Percentiles rank a stretch among this genome's conserved stretches.
These are phyloP conservation scores for Amphiprion ocellaris DNA, from an alignment of 2,113 vertebrate genomes.

Conservation along the genomic window DNA sequence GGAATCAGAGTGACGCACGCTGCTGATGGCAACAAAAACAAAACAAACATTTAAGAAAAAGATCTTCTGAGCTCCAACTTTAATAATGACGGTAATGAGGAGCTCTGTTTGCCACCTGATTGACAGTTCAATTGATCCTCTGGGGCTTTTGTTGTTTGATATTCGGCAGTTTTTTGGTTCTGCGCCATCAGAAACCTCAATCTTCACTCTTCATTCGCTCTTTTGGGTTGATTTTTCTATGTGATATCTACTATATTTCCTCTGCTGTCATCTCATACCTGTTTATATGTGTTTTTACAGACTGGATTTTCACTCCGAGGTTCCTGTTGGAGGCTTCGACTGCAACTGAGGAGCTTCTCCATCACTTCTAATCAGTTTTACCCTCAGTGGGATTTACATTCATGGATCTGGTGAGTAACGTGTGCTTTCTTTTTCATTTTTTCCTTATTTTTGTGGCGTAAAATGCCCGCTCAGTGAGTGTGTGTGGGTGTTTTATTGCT, in stretches of 20 bases:
- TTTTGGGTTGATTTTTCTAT: neutral
- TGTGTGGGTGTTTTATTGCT: conserved; percentile 1
- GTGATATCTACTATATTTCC: neutral
- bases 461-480: neutral
- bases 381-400: conserved; percentile 35
- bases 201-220: neutral
- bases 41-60: neutral
- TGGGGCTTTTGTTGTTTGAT: conserved; percentile 4
- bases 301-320: conserved; percentile 18
- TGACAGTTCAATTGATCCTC: neutral
- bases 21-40: neutral
- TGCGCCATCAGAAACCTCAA: neutral
- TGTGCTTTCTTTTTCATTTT: neutral
- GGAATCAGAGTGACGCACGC: neutral
- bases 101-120: neutral
- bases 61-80: neutral
- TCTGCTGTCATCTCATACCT: conserved; percentile 6
- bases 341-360: conserved; percentile 5
- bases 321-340: conserved; percentile 1
- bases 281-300: conserved; percentile 24
- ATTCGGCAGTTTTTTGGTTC: neutral
- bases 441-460: neutral
- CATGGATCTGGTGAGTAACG: conserved; percentile 52
- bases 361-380: conserved; percentile 30
- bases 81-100: neutral